Conservation (phyloP, 2,113 vertebrate genomes). For the Nothoprocta pentlandii region DNA sequence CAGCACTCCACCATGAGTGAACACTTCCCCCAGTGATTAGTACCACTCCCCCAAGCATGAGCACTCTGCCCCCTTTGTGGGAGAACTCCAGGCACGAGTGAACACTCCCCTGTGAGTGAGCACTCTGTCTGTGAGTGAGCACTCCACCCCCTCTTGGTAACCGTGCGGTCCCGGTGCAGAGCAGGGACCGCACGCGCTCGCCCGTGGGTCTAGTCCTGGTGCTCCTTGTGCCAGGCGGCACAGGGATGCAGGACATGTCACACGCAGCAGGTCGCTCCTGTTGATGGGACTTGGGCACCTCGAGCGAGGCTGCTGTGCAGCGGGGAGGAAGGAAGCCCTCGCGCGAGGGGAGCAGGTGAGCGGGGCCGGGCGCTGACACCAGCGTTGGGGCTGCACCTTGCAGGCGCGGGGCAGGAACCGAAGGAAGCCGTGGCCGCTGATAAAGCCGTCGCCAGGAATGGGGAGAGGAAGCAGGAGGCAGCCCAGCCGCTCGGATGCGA, state of each 20-base stretch:
- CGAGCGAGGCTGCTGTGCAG: fast-evolving
- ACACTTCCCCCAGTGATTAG: too few relatives aligned
- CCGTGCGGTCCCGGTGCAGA: too few relatives aligned
- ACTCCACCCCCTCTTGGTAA: too few relatives aligned
- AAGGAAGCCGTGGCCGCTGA: neutral
- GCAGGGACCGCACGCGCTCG: too few relatives aligned
- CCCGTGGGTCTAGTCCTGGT: neutral
- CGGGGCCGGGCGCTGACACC: fast-evolving
- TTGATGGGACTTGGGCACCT: neutral
- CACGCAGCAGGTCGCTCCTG: fast-evolving
- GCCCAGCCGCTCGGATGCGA: neutral
- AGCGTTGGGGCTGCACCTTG: neutral
- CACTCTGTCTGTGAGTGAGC: too few relatives aligned
- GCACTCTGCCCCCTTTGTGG: too few relatives aligned
- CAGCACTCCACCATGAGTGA: too few relatives aligned
- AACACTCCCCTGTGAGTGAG: too few relatives aligned
- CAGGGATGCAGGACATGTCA: fast-evolving
- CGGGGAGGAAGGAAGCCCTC: fast-evolving
- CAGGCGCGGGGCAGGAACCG: neutral
- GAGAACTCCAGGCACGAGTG: too few relatives aligned
- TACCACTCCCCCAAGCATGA: too few relatives aligned
- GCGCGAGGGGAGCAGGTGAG: fast-evolving
- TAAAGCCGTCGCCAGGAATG: fast-evolving
- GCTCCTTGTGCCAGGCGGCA: neutral
- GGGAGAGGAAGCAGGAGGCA: neutral